Base-by-base conservation (phyloP, 2,113 vertebrate genomes). In the Sialia sialis region DNA sequence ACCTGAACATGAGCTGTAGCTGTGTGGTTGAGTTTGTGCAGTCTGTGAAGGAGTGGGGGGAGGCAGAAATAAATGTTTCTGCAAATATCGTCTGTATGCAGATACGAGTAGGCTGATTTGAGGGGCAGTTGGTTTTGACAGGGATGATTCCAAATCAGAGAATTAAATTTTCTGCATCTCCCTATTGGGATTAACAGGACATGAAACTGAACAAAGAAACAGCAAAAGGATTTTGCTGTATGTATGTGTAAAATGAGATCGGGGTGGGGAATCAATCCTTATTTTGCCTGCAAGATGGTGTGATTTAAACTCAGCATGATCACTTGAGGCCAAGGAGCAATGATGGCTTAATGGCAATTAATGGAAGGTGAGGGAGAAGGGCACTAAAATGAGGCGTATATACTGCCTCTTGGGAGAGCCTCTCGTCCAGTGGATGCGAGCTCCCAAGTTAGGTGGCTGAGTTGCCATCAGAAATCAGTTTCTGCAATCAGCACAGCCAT, bases 381-480 rank as follows among this genome's bases (percentile, higher is more conserved):
- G 14, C 27, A 52, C 39, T 7, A 11, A 48, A 77, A 21, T 2
- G 0, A 19, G 21, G 10, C 0, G 0, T n/a, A 32, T 32, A 7
- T 48, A 7, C 15, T 39, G 29, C 16, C 18, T 49, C 46, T 38
- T 38, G 26, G 27, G 76, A 72, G 7, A 87, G 3, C 15, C 6
- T 22, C 6, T 48, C 17, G 43, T 64, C 21, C 29, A 6, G 27
- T 6, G 44, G 30, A 2, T 7, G 1, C 11, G 15, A 56, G 25
- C 27, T 88, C 8, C 63, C 13, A 6, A 34, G 18, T 4, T 0
- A 29, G 25, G 62, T 22, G 39, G 7, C 72, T 52, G 48, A 72
- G 30, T 1, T 87, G 44, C 49, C 32, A 34, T n/a, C 44, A 44
- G 58, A n/a, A 73, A 29, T 66, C 59, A 21, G 11, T 5, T 78